These are phyloP conservation scores for Pseudorhiza aurosa DNA, from an alignment of 30 jellyfish, hydroid and myxozoan species.

Conservation along the genomic window DNA sequence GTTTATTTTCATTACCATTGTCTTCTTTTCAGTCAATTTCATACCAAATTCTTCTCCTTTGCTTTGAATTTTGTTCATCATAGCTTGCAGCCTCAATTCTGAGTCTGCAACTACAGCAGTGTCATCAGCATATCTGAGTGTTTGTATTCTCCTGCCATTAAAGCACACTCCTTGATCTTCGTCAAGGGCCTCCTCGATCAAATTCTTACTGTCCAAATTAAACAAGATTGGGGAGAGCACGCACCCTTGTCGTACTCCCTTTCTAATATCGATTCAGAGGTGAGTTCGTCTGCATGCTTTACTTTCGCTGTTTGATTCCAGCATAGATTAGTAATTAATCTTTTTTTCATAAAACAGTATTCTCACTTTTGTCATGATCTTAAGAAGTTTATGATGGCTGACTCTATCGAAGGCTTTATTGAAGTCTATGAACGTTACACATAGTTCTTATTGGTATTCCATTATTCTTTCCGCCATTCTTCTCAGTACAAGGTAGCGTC, in stretches of 20 bases:
- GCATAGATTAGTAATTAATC: constrained; percentile 5
- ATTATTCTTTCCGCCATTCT: constrained; percentile 1
- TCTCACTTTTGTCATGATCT: background rate
- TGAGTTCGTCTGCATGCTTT: background rate
- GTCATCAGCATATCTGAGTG: constrained; percentile 34
- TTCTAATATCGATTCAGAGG: constrained; percentile 9
- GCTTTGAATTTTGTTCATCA: constrained; percentile 3
- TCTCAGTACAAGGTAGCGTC: background rate
- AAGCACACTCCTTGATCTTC: constrained; percentile 3
- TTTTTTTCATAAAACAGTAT: constrained; percentile 13
- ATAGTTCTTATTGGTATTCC: background rate
- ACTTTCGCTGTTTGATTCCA: constrained; percentile 16
- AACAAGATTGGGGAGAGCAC: constrained; percentile 1
- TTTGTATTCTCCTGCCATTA: background rate
- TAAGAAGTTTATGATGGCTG: constrained; percentile 4
- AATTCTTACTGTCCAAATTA: background rate
- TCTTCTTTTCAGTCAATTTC: background rate
- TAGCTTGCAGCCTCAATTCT: background rate
- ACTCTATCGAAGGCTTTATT: constrained; percentile 43
- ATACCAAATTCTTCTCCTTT: constrained; percentile 9
- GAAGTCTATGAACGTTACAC: constrained; percentile 15
- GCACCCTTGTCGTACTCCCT: constrained; percentile 44
- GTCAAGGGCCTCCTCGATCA: background rate
- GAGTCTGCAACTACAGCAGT: constrained; percentile 2
- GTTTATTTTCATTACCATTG: constrained; percentile 14